phyloP scores from a whole-genome alignment of 2,113 vertebrate genomes.

The Poeciliopsis retropinna region DNA sequence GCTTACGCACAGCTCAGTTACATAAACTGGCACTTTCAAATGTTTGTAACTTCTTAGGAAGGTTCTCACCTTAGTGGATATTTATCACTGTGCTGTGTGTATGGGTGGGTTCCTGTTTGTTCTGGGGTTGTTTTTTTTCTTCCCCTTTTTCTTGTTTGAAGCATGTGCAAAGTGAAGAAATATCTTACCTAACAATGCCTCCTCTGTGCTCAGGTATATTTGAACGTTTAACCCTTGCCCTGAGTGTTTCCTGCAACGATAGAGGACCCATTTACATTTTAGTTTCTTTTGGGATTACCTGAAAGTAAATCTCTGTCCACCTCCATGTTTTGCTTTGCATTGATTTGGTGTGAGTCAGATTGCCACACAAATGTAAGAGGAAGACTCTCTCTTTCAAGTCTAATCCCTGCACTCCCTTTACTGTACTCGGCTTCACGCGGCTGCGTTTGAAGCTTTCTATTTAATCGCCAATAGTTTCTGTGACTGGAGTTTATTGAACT shows the following conservation, averaged over 20 bases:
- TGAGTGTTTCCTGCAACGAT: constrained; percentile 1
- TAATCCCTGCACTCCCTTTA: background rate
- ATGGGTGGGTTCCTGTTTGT: background rate
- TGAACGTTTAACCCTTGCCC: background rate
- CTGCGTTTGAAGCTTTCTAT: background rate
- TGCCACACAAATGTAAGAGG: background rate
- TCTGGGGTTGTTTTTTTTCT: background rate
- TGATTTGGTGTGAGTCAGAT: background rate
- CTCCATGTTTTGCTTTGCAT: background rate
- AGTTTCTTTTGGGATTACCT: background rate
- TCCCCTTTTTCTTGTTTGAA: background rate
- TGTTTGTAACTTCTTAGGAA: background rate
- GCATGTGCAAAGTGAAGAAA: constrained; percentile 2
- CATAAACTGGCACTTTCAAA: background rate
- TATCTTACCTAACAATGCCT: background rate
- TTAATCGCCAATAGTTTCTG: constrained; percentile 10
- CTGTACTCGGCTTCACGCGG: background rate
- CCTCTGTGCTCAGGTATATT: background rate
- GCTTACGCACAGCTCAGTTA: background rate
- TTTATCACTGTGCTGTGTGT: background rate
- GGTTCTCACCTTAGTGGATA: background rate
- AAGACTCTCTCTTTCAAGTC: background rate
- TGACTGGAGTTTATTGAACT: constrained; percentile 4
- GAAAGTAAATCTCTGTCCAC: background rate
- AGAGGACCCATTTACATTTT: background rate